Evolutionary conservation across 2,797 vertebrate species (phyloP).

Genomic region (Mormyrus proboscirostris): DNA sequence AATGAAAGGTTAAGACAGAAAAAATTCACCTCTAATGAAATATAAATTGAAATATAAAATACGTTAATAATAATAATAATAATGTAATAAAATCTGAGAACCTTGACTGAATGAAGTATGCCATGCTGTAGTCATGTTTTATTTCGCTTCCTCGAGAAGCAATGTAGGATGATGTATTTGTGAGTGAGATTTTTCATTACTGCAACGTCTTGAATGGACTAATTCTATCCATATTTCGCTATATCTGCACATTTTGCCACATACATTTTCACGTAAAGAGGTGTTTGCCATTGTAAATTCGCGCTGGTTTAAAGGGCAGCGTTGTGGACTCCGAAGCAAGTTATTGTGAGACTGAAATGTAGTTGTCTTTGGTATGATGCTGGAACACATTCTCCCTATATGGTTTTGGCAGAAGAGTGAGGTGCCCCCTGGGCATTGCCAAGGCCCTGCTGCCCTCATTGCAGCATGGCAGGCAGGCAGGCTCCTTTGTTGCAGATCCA

Average conservation of each 20-base stretch:
- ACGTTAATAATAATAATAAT: neutral
- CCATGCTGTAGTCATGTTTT: neutral
- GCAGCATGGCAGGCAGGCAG: slow-evolving; percentile 54
- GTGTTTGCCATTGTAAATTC: neutral
- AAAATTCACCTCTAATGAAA: neutral
- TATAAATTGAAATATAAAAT: neutral
- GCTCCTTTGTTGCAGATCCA: slow-evolving; percentile 51
- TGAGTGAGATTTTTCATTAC: neutral
- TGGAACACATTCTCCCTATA: slow-evolving; percentile 32
- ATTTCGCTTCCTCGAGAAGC: neutral
- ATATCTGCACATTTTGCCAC: neutral
- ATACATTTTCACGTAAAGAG: neutral
- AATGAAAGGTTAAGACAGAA: neutral
- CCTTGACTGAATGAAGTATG: neutral
- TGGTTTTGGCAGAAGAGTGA: slow-evolving; percentile 55
- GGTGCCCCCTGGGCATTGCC: slow-evolving; percentile 61
- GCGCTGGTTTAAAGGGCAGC: neutral
- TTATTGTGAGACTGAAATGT: slow-evolving; percentile 14
- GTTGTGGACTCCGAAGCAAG: slow-evolving; percentile 10
- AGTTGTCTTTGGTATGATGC: slow-evolving; percentile 17
- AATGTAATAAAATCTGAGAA: neutral
- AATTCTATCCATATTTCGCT: neutral
- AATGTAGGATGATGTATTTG: neutral
- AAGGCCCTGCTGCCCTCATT: slow-evolving; percentile 57
- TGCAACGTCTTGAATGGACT: neutral